Evolutionary conservation across 1,140 invertebrate genomes (phyloP).

Genomic region (Gyrodactylus bullatarudis): DNA sequence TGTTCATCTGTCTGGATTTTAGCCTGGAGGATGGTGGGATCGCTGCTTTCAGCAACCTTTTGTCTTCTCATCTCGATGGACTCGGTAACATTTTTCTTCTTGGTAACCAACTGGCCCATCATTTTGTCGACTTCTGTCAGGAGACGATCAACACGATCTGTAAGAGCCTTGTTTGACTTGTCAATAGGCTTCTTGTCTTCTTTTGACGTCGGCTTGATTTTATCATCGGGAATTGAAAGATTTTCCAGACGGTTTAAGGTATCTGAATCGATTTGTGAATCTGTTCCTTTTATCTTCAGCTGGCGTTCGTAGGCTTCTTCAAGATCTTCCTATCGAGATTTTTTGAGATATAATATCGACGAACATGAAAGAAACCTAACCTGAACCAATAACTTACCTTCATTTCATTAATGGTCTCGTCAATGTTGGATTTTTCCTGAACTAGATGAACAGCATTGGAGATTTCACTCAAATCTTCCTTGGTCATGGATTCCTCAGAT

Average conservation of each 20-base stretch:
- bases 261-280: neutral
- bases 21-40: neutral
- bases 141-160: neutral
- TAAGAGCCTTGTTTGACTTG: neutral
- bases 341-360: too few species aligned
- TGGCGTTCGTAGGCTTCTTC: neutral
- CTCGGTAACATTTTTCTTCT: neutral
- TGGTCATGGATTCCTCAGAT: neutral
- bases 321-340: neutral
- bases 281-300: neutral
- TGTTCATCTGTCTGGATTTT: neutral
- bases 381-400: neutral
- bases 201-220: neutral
- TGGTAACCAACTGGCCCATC: neutral
- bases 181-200: neutral
- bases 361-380: neutral
- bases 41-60: neutral
- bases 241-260: neutral
- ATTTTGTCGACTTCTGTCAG: neutral
- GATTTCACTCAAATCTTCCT: neutral
- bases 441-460: neutral
- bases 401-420: neutral
- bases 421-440: neutral
- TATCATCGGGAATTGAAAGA: neutral
- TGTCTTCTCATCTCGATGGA: neutral